These are phyloP conservation scores for Coranthus polyacanthus DNA, from an alignment of 2,797 vertebrate species.

Conservation along the genomic window DNA sequence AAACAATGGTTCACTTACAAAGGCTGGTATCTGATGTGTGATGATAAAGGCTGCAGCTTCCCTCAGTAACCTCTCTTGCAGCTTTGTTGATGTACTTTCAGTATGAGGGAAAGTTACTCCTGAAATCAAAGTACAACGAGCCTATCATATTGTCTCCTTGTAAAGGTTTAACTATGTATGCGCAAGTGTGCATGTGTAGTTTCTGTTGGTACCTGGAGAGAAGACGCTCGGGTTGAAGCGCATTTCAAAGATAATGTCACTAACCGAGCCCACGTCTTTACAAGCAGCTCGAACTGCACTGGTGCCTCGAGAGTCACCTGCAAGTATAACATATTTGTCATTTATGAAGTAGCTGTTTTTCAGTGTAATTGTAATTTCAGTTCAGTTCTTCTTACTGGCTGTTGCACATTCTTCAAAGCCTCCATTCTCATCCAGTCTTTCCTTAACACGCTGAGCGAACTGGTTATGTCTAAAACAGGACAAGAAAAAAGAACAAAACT, in stretches of 20 bases:
- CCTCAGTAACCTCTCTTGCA: slow-evolving; percentile 84
- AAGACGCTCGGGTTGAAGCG: slow-evolving; percentile 86
- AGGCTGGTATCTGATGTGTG: slow-evolving; percentile 85
- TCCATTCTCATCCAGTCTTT: slow-evolving; percentile 77
- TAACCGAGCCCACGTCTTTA: slow-evolving; percentile 85
- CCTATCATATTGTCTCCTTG: neutral
- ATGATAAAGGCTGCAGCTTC: slow-evolving; percentile 86
- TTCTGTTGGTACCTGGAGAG: slow-evolving; percentile 79
- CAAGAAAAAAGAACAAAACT: neutral
- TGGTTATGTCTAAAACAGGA: slow-evolving; percentile 78
- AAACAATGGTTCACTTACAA: slow-evolving; percentile 82
- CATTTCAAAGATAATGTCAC: slow-evolving; percentile 89
- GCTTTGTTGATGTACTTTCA: slow-evolving; percentile 67
- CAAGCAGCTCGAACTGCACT: slow-evolving; percentile 84
- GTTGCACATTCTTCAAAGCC: slow-evolving; percentile 83
- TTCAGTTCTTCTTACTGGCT: slow-evolving; percentile 64
- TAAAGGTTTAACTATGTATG: neutral
- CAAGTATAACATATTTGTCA: slow-evolving; percentile 3
- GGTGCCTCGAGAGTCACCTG: slow-evolving; percentile 81
- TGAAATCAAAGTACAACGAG: slow-evolving; percentile 56
- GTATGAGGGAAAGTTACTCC: slow-evolving; percentile 81
- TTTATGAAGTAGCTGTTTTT: neutral
- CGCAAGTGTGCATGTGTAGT: neutral
- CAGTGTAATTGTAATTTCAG: neutral
- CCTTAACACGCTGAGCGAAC: slow-evolving; percentile 78